Conservation (phyloP, 2,888 invertebrate species). For the Pachymerium ferrugineum region DNA sequence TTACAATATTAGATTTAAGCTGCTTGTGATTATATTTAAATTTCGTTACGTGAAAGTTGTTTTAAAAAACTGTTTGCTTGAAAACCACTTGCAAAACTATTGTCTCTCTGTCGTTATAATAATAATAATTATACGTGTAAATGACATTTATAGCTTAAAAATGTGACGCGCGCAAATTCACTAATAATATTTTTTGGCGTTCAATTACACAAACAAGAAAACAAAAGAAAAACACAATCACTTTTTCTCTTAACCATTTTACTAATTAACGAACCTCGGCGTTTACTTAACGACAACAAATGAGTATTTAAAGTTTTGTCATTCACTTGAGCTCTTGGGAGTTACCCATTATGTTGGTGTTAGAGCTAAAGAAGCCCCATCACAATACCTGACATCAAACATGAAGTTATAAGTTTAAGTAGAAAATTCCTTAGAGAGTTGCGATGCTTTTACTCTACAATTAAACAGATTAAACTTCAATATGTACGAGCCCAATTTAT, state of each 20-base stretch:
- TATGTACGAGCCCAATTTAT: not conserved
- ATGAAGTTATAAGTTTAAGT: conserved; percentile 1
- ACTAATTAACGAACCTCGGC: conserved; percentile 1
- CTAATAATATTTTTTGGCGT: no score
- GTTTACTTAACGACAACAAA: conserved; percentile 14
- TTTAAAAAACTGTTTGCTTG: no score
- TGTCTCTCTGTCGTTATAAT: no score
- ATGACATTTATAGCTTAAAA: no score
- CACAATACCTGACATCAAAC: conserved; percentile 15
- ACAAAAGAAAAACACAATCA: not conserved
- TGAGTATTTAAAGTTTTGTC: conserved; percentile 21
- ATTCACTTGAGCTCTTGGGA: not conserved
- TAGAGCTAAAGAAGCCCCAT: conserved; percentile 15
- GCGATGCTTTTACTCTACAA: not conserved
- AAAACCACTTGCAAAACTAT: no score
- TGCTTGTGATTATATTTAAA: no score
- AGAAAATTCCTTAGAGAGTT: not conserved
- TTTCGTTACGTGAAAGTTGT: no score
- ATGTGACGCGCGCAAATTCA: no score
- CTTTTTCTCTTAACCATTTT: not conserved
- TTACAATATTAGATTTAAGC: no score
- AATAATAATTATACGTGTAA: no score
- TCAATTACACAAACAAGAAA: not conserved
- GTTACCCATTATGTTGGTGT: not conserved
- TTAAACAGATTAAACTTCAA: conserved; percentile 1